Evolutionary conservation across 2,797 vertebrate genomes (phyloP), one percentile per base, ranked within the genome.

Genomic region (Crenichthys baileyi): DNA sequence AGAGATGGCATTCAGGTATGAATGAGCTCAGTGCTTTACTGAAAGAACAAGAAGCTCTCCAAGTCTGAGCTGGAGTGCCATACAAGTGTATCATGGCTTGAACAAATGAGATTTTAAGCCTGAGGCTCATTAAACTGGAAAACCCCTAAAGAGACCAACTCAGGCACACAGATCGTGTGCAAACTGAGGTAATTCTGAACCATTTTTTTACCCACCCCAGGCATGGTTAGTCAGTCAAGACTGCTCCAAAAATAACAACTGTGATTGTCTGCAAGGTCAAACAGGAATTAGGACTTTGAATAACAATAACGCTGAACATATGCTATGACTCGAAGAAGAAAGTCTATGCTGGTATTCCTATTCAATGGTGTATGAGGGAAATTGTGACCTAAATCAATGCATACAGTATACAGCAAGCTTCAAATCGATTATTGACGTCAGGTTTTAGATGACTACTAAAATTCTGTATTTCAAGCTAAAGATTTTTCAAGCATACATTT

Each of bases 51-150:
- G 55, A n/a, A 5, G 5, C 67, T 70, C 67, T 39, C 22, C 7
- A n/a, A 73, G 58, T 48, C 41, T 48, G 56, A 22, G 12, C 26
- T 31, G 18, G 41, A 48, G 73, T 31, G 58, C 39, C 26, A 4
- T 7, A 26, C 16, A 36, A 72, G n/a, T 18, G 46, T 48, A 50
- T 50, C 46, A 26, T 31, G n/a, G 41, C 41, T 31, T 5, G 16
- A 60, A 48, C 56, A 48, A 75, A 75, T 61, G 41, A 48, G 73
- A 75, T 75, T 75, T 48, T 41, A 61, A 46, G 56, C 73, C 56
- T 7, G 26, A 75, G 73, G 73, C 56, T 75, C 26, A 48, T 61
- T 20, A 61, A 18, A 41, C 56, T 75, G 73, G 41, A 61, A 26
- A 61, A 26, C 31, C 55, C 61, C 36, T 60, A 0, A 60, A 74